Evolutionary conservation across 1,140 invertebrate genomes (phyloP), one percentile per base, ranked within the genome.

Genomic region (Hylaeus anthracinus): DNA sequence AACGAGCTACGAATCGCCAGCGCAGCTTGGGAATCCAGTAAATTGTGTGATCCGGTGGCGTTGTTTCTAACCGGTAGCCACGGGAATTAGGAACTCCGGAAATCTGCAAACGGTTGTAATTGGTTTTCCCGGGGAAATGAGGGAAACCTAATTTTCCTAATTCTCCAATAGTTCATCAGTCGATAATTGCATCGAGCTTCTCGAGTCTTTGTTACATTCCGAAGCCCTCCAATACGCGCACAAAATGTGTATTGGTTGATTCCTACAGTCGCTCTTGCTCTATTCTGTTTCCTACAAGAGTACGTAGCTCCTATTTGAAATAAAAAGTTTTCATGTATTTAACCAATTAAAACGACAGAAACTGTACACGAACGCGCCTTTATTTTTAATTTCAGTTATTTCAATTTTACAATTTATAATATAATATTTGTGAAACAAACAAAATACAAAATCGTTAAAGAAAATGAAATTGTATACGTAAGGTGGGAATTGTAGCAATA

Each of bases 131-230:
- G 53, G 56, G 85, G 77, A 87, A 88, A 90, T 84, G 78, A 85
- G 72, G 67, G 70, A 78, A 90, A 89, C 82, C 82, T 86, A 88
- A 90, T 90, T 91, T 90, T 75, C 79, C 84, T 86, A 88, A 90
- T 89, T 89, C 82, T 37, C 63, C 70, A 63, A 89, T 83, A 82
- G 51, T 51, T 51, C 51, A 51, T 9, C 51, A 10, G 69, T 78
- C 77, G 58, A n/a, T 65, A 56, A 55, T 61, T 56, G 69, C 8
- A 3, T 43, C 12, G 12, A 2, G 9, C 39, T 12, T 53, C 51
- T 12, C 3, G 6, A 45, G 1, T 26, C 58, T 15, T 10, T 39
- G 53, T 26, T 63, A 71, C 15, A 48, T 14, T 43, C 2, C 53
- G 1, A 74, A 41, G 0, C 56, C 15, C 10, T n/a, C 12, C 5